Evolutionary conservation across 1,140 invertebrate species (phyloP), one percentile per base, ranked within the genome.

Genomic region (Papilio helenus): DNA sequence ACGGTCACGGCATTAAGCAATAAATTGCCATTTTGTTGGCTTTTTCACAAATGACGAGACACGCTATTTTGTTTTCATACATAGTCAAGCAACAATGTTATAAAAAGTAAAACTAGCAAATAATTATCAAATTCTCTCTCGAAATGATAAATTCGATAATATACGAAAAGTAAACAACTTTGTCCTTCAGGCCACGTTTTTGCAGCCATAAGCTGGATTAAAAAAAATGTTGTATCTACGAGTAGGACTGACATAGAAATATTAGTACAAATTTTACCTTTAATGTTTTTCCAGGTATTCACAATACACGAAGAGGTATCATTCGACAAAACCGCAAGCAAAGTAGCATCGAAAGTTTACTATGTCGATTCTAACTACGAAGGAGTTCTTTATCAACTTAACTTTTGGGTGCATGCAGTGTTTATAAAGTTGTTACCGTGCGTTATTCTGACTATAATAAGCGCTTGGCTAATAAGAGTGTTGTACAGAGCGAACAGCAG

Each of bases 391-490:
- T 95, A 96, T 85, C 90, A 95, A 85, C 88, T 95, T 39, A 98
- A 98, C 90, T 98, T 99, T 90, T 99, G 98, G 98, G 95, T 98
- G 14, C 97, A 98, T 89, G 96, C 97, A 4, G 97, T 98, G 4
- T 95, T 98, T n/a, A 97, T 98, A 12, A 99, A 99, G 88, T 93
- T 99, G 1, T 85, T 99, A 7, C 98, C 98, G 0, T 98, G 98
- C 85, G 89, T 96, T 7, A 96, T 98, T 34, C 93, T 99, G 20
- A 98, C 98, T 0, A 94, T 97, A 18, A 97, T 99, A 42, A 98
- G 97, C 87, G 96, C 97, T n/a, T 97, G 97, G 90, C 95, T 99
- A 14, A 97, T 98, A 74, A 95, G 96, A 85, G 97, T 97, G 0
- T 95, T 98, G 79, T 97, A 96, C 89, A 95, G 95, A 80, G 96